A percentile compares a stretch with the other conserved stretches of the same genome.
Conservation (phyloP, 2,113 vertebrate genomes). For the Daphoenositta chrysoptera region DNA sequence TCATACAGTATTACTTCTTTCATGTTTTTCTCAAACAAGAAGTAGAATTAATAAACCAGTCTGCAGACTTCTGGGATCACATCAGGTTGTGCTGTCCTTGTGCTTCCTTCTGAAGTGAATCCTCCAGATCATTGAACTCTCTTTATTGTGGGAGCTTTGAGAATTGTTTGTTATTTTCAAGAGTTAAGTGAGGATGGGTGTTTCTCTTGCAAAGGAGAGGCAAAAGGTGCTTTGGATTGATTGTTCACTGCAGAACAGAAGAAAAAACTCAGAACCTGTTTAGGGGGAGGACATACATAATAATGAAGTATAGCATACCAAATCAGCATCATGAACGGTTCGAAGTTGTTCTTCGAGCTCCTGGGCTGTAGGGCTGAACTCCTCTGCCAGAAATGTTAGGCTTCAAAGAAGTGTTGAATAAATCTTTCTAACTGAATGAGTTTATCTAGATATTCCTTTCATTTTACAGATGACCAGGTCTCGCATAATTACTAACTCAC, state of each 20-base stretch:
- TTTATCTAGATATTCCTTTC: background rate
- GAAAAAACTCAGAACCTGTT: background rate
- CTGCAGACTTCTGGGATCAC: background rate
- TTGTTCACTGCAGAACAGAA: background rate
- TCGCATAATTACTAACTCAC: background rate
- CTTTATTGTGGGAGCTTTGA: background rate
- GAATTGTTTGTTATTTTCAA: background rate
- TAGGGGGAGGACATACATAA: rapidly evolving
- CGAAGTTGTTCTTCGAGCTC: background rate
- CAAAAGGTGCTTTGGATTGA: background rate
- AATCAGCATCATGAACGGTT: background rate
- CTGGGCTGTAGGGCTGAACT: background rate
- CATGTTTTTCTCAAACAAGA: background rate
- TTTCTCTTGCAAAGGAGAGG: background rate
- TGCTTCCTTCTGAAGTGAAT: background rate
- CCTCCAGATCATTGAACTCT: background rate
- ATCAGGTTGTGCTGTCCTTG: background rate
- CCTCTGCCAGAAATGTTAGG: background rate
- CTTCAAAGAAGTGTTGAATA: background rate
- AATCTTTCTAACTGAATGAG: background rate
- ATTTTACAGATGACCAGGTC: background rate
- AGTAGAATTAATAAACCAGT: background rate
- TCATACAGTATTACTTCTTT: background rate
- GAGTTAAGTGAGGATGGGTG: background rate
- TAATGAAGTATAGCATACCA: background rate